Conservation (phyloP, 1,140 invertebrate species). For the Diabrotica virgifera region DNA sequence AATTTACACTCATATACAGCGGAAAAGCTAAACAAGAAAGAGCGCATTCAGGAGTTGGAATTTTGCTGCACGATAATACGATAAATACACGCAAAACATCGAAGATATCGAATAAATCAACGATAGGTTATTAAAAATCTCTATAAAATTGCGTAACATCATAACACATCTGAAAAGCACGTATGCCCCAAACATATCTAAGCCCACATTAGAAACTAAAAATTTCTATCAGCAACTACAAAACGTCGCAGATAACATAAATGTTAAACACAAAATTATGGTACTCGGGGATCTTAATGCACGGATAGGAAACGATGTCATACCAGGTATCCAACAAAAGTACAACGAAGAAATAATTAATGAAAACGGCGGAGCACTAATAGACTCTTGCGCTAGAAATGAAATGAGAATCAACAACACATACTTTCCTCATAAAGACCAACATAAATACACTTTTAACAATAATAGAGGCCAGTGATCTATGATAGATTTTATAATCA, state of each 20-base stretch:
- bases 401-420: too few relatives aligned
- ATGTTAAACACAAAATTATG: conserved; percentile 18
- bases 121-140: conserved; percentile 12
- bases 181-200: conserved; percentile 12
- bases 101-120: too few relatives aligned
- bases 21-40: too few relatives aligned
- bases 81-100: conserved; percentile 6
- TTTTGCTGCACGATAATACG: not conserved
- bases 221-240: conserved; percentile 12
- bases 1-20: too few relatives aligned
- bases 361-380: conserved; percentile 15
- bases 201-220: conserved; percentile 10
- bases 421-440: too few relatives aligned
- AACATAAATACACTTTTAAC: too few relatives aligned
- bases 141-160: conserved; percentile 1
- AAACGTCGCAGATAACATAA: too few relatives aligned
- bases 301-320: conserved; percentile 12
- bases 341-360: conserved; percentile 16
- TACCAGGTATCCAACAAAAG: conserved; percentile 14
- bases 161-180: conserved; percentile 12
- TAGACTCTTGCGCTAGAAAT: conserved; percentile 15
- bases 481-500: too few relatives aligned
- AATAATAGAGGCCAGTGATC: too few relatives aligned
- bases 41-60: too few relatives aligned
- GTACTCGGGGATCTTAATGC: conserved; percentile 14